phyloP scores from a whole-genome alignment of 2,113 vertebrate species.

The Glareola pratincola region DNA sequence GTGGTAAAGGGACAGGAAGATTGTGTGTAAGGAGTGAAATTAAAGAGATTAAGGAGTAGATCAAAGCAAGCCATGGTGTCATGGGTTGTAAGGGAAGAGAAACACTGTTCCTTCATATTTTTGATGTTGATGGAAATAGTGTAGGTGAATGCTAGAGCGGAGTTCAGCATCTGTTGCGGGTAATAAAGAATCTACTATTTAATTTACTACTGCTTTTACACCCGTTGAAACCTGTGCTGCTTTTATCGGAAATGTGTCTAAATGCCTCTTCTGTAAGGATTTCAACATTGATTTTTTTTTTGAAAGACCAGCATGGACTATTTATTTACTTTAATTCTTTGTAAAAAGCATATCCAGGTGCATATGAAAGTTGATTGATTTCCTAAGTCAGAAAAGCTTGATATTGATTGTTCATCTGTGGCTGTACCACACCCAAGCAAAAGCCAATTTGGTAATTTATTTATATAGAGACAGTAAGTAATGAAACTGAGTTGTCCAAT shows the following conservation, averaged over 20 bases:
- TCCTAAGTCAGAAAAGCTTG: neutral
- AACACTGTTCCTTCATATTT: neutral
- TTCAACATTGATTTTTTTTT: neutral
- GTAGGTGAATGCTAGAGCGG: neutral
- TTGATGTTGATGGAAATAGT: neutral
- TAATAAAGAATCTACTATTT: neutral
- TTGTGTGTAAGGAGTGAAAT: neutral
- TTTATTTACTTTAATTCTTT: neutral
- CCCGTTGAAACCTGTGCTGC: neutral
- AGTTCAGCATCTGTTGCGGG: neutral
- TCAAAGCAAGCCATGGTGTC: neutral
- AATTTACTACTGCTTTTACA: neutral
- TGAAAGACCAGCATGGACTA: neutral
- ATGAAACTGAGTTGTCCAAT: neutral
- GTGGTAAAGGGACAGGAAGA: neutral
- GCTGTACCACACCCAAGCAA: neutral
- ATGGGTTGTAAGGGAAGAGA: neutral
- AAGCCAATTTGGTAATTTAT: neutral
- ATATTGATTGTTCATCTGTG: neutral
- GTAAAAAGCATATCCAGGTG: neutral
- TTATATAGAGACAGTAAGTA: neutral
- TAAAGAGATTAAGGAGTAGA: neutral
- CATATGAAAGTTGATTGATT: neutral
- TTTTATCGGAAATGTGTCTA: neutral
- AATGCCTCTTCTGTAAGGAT: neutral